These are phyloP conservation scores for Nectonema munidae DNA, from an alignment of 2,888 invertebrate genomes.

Conservation along the genomic window DNA sequence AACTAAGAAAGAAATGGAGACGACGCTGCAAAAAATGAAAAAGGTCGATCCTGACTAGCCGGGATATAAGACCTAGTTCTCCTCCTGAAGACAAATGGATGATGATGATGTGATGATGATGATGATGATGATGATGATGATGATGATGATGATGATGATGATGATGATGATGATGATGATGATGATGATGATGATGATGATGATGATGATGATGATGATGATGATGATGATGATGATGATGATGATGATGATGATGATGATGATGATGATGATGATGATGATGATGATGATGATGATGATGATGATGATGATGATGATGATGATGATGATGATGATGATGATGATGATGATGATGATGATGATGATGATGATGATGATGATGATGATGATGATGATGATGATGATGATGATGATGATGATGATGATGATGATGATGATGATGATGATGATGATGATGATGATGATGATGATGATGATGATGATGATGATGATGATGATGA, in stretches of 20 bases:
- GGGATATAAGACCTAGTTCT: no score
- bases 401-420: slow-evolving; percentile 13
- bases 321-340: slow-evolving; percentile 14
- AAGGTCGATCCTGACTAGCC: no score
- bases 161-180: slow-evolving; percentile 13
- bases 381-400: slow-evolving; percentile 13
- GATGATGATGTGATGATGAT: no score
- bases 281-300: slow-evolving; percentile 8
- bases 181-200: slow-evolving; percentile 13
- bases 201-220: slow-evolving; percentile 14
- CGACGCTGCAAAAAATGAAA: no score
- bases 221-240: slow-evolving; percentile 14
- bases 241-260: slow-evolving; percentile 11
- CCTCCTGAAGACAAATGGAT: no score
- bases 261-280: slow-evolving; percentile 7
- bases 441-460: slow-evolving; percentile 12
- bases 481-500: slow-evolving; percentile 13
- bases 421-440: slow-evolving; percentile 13
- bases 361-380: slow-evolving; percentile 13
- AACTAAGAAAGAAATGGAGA: no score
- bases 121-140: slow-evolving; percentile 12
- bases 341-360: slow-evolving; percentile 13
- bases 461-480: slow-evolving; percentile 13
- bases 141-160: slow-evolving; percentile 13
- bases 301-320: slow-evolving; percentile 10